Evolutionary conservation across 2,113 vertebrate species (phyloP), one percentile per base, ranked within the genome.

Genomic region (Piprites chloris): DNA sequence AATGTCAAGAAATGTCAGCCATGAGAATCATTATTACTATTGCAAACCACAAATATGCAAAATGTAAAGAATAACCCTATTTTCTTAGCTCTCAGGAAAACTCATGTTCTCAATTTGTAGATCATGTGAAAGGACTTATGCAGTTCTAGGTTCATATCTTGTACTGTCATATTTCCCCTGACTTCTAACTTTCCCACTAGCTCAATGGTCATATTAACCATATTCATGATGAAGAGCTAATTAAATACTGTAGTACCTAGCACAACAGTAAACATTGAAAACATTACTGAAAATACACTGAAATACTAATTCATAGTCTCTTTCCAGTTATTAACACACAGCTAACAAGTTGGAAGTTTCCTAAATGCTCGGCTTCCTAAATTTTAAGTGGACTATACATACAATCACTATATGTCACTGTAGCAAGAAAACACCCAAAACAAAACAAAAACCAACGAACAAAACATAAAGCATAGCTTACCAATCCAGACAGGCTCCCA

Each of bases 401-500:
- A 17, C 4, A 67, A 58, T 30, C 46, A 66, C 20, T 58, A 11
- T 5, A 12, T 9, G 11, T 17, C 35, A 86, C 39, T 26, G 41
- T 53, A 12, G 66, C 20, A 79, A 71, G 37, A 20, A 27, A 44
- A 26, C 19, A 2, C 14, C 11, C 61, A 30, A 63, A 30, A 30
- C 37, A 28, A 63, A 63, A 28, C 37, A 14, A 41, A 30, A 16
- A 37, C 7, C 32, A 28, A 14, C 9, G 16, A 11, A 35, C 23
- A 63, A 65, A 42, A 5, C 21, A 11, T 39, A 67, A 74, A 62
- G 32, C 85, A 71, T 95, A 62, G 32, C 85, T 67, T 95, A 97
- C 95, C 93, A 44, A 74, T 85, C 75, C 87, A 91, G 82, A 87
- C 19, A 80, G 72, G 79, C 23, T 94, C 20, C 91, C 90, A 55